Evolutionary conservation across 2,797 vertebrate species (phyloP).

Genomic region (Rousettus madagascariensis): DNA sequence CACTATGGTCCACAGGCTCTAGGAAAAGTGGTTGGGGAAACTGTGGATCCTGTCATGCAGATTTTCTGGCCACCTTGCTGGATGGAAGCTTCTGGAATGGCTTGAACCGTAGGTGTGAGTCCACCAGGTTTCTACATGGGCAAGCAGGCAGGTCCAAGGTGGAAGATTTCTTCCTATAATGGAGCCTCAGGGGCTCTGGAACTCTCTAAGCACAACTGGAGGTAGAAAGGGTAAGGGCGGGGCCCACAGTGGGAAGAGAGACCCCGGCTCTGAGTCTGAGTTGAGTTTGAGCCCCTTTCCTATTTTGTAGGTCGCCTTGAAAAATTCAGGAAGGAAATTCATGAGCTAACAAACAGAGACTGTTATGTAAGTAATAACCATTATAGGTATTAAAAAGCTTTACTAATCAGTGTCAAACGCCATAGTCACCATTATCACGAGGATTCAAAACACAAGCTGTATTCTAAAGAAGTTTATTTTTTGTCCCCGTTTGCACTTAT

Average conservation of each 20-base stretch:
- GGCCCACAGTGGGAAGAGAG: neutral
- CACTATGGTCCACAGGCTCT: neutral
- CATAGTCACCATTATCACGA: neutral
- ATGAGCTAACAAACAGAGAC: neutral
- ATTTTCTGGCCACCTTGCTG: neutral
- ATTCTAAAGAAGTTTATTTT: neutral
- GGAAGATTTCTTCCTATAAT: neutral
- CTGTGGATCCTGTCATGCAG: neutral
- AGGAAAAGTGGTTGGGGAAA: neutral
- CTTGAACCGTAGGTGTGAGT: neutral
- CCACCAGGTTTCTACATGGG: neutral
- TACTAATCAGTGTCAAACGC: neutral
- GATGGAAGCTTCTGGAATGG: neutral
- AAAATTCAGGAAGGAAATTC: neutral
- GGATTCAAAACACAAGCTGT: neutral
- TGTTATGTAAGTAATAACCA: neutral
- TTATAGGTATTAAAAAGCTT: neutral
- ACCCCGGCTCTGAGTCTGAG: neutral
- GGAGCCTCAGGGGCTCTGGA: neutral
- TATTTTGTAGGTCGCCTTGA: neutral
- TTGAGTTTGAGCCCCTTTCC: neutral
- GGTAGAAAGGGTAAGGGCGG: neutral
- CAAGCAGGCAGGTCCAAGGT: neutral
- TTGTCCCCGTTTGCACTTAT: neutral
- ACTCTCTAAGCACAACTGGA: neutral